Evolutionary conservation across 2,113 vertebrate species (phyloP).

Genomic region (Capreolus pygargus): DNA sequence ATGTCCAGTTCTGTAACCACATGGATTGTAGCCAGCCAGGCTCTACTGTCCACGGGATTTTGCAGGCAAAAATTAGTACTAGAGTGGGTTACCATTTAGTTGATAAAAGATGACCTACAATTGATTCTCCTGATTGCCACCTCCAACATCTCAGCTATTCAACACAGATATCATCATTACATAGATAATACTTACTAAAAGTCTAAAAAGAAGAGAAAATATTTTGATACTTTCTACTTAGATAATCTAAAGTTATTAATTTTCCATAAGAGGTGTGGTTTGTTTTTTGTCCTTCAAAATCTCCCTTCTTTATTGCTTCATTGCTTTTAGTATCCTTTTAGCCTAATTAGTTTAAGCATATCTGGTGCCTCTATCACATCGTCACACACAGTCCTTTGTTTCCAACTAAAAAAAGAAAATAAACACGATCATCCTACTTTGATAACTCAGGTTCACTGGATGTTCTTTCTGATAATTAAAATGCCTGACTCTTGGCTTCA

Average conservation of each 20-base stretch:
- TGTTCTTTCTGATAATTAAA: background rate
- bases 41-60: background rate
- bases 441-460: background rate
- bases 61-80: background rate
- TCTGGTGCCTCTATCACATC: background rate
- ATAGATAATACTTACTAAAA: no score
- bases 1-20: background rate
- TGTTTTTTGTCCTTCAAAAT: background rate
- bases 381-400: background rate
- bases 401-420: background rate
- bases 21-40: background rate
- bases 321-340: background rate
- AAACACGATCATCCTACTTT: background rate
- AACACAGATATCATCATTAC: background rate
- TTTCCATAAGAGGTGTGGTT: background rate
- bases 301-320: background rate
- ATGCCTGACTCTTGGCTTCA: background rate
- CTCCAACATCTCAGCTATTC: background rate
- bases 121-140: rapidly evolving
- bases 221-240: background rate
- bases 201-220: background rate
- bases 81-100: background rate
- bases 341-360: background rate
- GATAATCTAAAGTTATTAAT: background rate
- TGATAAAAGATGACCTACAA: background rate